Base-by-base conservation (phyloP, 2,113 vertebrate species). In the Uropsilus gracilis region DNA sequence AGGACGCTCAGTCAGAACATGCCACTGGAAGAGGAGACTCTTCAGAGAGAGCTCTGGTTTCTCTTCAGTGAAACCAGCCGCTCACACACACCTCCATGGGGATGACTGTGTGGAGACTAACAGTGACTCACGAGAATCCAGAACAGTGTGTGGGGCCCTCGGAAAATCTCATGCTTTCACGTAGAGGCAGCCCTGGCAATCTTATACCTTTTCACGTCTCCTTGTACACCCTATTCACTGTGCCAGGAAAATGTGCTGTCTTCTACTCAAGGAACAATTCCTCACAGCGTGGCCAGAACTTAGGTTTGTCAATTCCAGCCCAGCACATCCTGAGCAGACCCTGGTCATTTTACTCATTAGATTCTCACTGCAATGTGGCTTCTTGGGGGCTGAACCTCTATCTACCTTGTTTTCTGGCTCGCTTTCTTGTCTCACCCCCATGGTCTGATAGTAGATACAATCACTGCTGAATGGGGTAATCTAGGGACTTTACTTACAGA, bases 231-330 rank as follows among this genome's bases (percentile, higher is more conserved):
- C 3, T 28, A 10, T 20, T 73, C 28, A 16, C 37, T 30, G 17
- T 75, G n/a, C 53, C 44, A 68, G 53, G 42, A 80, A 34, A 61
- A 77, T 20, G 18, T 11, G 18, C 16, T 3, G 17, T 42, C 16
- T 57, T 57, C 53, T 26, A 2, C 39, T 24, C 9, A 4, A 71
- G 24, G 24, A 89, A 53, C 71, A 26, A 1, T 16, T 12, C n/a
- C 20, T 42, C 34, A 5, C 9, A 7, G 24, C n/a, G 8, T 0
- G 0, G 28, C 50, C 63, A 42, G 2, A 55, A 16, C 30, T 39
- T 34, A 4, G 34, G 34, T 4, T 0, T 6, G n/a, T 4, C 0
- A 16, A 24, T n/a, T 69, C 24, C 26, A 7, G 0, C 11, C 34
- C 18, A 77, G 37, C 28, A 42, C 46, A 4, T 20, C 32, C 28